Conservation (phyloP, 2,113 vertebrate genomes). For the Chunga burmeisteri region DNA sequence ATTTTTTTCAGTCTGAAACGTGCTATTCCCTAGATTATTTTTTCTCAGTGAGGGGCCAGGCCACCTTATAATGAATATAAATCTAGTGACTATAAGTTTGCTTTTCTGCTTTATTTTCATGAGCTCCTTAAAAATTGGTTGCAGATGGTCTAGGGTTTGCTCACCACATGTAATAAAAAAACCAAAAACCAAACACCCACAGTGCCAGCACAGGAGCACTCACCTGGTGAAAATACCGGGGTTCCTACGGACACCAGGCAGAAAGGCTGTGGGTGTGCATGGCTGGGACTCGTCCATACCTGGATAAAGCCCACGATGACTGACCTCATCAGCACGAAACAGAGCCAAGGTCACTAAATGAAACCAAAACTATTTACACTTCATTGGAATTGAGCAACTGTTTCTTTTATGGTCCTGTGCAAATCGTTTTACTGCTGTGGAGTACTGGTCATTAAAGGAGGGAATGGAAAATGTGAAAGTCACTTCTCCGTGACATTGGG, state of each 20-base stretch:
- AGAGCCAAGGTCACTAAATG: not conserved
- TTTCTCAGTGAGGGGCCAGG: not conserved
- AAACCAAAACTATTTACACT: not conserved
- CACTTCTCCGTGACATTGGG: accelerated
- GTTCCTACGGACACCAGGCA: accelerated
- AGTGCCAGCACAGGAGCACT: not conserved
- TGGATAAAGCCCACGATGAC: not conserved
- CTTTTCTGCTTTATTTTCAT: not conserved
- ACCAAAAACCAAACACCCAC: accelerated
- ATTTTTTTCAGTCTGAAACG: not conserved
- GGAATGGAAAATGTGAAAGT: not conserved
- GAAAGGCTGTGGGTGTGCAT: not conserved
- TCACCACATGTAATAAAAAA: not conserved
- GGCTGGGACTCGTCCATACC: accelerated
- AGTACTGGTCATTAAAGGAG: not conserved
- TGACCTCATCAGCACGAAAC: accelerated
- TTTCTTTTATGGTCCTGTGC: not conserved
- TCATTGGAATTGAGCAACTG: not conserved
- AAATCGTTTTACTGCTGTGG: not conserved
- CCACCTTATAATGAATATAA: not conserved
- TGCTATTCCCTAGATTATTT: not conserved
- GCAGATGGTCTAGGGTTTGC: not conserved
- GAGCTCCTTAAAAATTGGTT: not conserved
- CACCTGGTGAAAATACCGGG: not conserved
- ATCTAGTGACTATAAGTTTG: not conserved